A percentile compares a stretch with the other conserved stretches of the same genome.
Evolutionary conservation across 2,797 vertebrate species (phyloP).

Genomic region (Xyrichtys novacula): DNA sequence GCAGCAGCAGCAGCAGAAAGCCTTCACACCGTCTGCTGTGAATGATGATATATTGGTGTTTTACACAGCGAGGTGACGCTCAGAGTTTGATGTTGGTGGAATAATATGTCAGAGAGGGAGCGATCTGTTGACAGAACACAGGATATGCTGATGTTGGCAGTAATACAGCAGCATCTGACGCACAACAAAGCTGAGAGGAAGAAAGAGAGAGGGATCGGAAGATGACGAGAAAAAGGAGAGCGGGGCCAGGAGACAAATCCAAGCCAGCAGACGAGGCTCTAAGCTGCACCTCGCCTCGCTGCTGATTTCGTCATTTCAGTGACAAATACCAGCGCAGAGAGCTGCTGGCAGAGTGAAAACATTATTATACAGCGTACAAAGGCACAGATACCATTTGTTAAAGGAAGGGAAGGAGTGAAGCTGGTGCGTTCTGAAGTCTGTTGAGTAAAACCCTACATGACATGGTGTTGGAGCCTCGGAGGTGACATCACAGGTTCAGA

Average conservation of each 20-base stretch:
- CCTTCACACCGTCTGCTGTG: neutral
- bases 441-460: slow-evolving; percentile 1
- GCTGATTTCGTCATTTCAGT: neutral
- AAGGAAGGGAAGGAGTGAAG: neutral
- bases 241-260: neutral
- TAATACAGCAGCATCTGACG: slow-evolving; percentile 22
- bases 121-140: slow-evolving; percentile 54
- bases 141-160: slow-evolving; percentile 22
- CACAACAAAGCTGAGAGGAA: slow-evolving; percentile 7
- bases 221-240: neutral
- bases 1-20: too few species aligned
- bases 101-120: slow-evolving; percentile 24
- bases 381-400: neutral
- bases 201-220: neutral
- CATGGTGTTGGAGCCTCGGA: slow-evolving; percentile 6
- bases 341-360: slow-evolving; percentile 8
- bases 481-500: slow-evolving; percentile 60
- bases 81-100: slow-evolving; percentile 30
- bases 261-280: neutral
- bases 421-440: slow-evolving; percentile 14
- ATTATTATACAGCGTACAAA: neutral
- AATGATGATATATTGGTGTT: neutral
- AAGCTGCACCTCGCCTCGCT: slow-evolving; percentile 7
- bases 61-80: slow-evolving; percentile 13
- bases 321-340: slow-evolving; percentile 21